phyloP scores from a whole-genome alignment of 2,797 vertebrate species.

The Falco columbarius region DNA sequence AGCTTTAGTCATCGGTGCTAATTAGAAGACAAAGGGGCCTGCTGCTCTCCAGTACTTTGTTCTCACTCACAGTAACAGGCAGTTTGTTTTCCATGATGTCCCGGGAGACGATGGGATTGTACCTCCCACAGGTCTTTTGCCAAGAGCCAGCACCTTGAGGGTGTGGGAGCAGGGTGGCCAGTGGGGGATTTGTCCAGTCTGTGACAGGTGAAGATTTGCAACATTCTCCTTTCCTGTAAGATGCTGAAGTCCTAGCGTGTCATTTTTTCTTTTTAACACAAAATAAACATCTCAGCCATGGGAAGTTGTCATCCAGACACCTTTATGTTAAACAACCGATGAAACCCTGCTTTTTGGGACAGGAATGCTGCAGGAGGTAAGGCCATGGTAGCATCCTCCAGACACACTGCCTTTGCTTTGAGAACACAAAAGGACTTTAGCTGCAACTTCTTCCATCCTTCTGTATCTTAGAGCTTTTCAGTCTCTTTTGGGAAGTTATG shows the following conservation, averaged over 20 bases:
- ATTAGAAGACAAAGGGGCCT: conserved; percentile 59
- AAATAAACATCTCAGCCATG: background rate
- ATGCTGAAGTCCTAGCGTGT: background rate
- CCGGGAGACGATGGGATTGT: background rate
- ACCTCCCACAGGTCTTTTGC: background rate
- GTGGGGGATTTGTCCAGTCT: background rate
- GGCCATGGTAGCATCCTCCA: background rate
- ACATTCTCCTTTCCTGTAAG: background rate
- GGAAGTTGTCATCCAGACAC: background rate
- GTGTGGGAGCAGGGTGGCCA: background rate
- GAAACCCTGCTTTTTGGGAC: background rate
- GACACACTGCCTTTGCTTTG: background rate
- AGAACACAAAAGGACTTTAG: background rate
- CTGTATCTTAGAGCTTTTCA: background rate
- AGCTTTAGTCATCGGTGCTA: conserved; percentile 42
- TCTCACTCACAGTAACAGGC: background rate
- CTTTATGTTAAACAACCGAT: background rate
- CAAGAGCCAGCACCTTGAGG: background rate
- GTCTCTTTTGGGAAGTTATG: background rate
- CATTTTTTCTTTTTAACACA: background rate
- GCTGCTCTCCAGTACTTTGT: conserved; percentile 20
- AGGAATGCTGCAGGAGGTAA: background rate
- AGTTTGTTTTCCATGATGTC: background rate
- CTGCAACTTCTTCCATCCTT: background rate
- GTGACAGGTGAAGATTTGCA: background rate